Evolutionary conservation across 2,888 invertebrate species (phyloP), one percentile per base, ranked within the genome.

Genomic region (Portevinia maculata): DNA sequence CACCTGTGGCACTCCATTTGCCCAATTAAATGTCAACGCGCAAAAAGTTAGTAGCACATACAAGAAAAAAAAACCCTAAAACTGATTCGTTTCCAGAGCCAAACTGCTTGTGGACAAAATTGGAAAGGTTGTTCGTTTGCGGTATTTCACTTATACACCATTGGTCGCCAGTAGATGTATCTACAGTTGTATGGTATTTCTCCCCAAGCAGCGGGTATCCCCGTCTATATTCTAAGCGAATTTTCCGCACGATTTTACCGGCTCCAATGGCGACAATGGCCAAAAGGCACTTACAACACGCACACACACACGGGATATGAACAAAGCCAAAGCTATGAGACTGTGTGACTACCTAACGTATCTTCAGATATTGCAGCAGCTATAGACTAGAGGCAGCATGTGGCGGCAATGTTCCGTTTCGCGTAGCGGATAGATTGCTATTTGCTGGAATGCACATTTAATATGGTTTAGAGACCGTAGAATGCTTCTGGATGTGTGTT

Each of bases 221-320:
- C 28, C 30, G 62, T 48, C 39, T 30, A 65, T 64, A 3, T 76
- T 64, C 65, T 53, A 71, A 70, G 76, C 64, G 76, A 76, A 76
- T 83, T 78, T 83, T 83, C 83, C 55, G 83, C 67, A 83, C 83
- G 83, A 83, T 83, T 83, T 76, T 71, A 83, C 83, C 83, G 83
- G 71, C 65, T 71, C 71, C 55, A 64, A 78, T 83, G 83, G 83
- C 78, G 83, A 83, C 83, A 83, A 57, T 78, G 62, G 78, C 83
- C 76, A 67, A 83, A 76, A 83, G 83, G 71, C 73, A 73, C 67
- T 76, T 83, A 76, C 76, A 83, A 53, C 17, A 55, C 44, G 21
- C 30, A 57, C 17, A 32, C 8, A 15, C n/a, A 71, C 21, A 24
- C n/a, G n/a, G n/a, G n/a, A n/a, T n/a, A n/a, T n/a, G n/a, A n/a